phyloP scores from a whole-genome alignment of 2,113 vertebrate genomes.

The Elanoides forficatus region DNA sequence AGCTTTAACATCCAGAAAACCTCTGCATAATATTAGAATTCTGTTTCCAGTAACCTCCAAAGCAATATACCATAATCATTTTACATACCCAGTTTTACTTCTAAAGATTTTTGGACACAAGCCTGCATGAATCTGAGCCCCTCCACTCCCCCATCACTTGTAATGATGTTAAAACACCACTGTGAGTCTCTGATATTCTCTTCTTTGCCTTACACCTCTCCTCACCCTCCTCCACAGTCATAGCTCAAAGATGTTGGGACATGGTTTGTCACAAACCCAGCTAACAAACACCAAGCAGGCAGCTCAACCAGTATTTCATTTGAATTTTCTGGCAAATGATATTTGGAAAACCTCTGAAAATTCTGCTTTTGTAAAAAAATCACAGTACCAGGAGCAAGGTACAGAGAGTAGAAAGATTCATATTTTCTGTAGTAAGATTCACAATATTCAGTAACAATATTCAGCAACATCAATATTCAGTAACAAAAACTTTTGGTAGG shows the following conservation, averaged over 20 bases:
- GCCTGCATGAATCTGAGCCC: rapidly evolving
- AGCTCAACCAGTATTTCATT: not conserved
- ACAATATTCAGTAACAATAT: not conserved
- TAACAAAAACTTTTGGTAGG: not conserved
- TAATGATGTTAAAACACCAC: not conserved
- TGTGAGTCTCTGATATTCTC: not conserved
- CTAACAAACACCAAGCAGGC: not conserved
- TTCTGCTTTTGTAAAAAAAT: not conserved
- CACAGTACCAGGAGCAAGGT: not conserved
- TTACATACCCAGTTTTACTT: not conserved
- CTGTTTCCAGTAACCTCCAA: not conserved
- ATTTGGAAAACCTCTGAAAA: not conserved
- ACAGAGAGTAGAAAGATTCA: not conserved
- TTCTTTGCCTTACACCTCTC: not conserved
- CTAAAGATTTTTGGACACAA: not conserved
- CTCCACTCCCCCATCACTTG: not conserved
- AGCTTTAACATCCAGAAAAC: not conserved
- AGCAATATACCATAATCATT: not conserved
- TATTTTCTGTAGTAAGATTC: not conserved
- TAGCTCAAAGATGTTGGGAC: not conserved
- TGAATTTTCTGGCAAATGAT: not conserved
- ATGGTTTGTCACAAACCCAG: not conserved
- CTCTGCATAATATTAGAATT: not conserved
- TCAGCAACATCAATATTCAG: not conserved
- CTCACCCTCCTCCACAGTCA: not conserved